phyloP scores from a whole-genome alignment of 2,888 invertebrate genomes.

The Archips xylosteana region DNA sequence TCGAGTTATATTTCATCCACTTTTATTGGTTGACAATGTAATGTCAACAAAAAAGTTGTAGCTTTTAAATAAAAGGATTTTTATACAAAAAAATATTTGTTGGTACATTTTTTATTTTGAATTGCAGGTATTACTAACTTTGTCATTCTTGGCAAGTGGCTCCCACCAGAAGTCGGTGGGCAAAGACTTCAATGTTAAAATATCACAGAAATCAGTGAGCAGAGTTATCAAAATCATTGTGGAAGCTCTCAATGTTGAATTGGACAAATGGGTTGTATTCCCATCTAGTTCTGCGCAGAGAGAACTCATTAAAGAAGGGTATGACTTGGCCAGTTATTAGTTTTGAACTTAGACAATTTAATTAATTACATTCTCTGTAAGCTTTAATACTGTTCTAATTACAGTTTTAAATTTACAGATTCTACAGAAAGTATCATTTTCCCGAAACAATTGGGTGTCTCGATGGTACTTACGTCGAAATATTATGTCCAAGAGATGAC shows the following conservation, averaged over 20 bases:
- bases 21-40: too few species aligned
- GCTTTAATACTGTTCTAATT: not conserved
- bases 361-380: not conserved
- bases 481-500: slow-evolving; percentile 68
- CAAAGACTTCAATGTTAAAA: slow-evolving; percentile 64
- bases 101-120: not conserved
- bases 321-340: slow-evolving; percentile 25
- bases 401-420: slow-evolving; percentile 51
- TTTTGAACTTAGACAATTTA: not conserved
- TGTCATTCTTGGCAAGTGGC: slow-evolving; percentile 65
- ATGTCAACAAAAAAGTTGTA: too few species aligned
- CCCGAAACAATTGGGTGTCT: slow-evolving; percentile 68
- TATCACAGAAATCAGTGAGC: slow-evolving; percentile 70
- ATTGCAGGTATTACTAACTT: slow-evolving; percentile 61
- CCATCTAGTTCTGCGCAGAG: slow-evolving; percentile 57
- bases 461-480: slow-evolving; percentile 65
- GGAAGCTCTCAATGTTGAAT: slow-evolving; percentile 62
- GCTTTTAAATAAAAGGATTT: too few species aligned
- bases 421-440: slow-evolving; percentile 68
- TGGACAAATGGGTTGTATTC: slow-evolving; percentile 61
- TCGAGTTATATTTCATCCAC: too few species aligned
- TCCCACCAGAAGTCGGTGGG: slow-evolving; percentile 65
- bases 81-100: not conserved
- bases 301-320: slow-evolving; percentile 65
- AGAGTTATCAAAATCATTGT: slow-evolving; percentile 63